Conservation (phyloP, 2,888 invertebrate species). For the Troilus luridus region DNA sequence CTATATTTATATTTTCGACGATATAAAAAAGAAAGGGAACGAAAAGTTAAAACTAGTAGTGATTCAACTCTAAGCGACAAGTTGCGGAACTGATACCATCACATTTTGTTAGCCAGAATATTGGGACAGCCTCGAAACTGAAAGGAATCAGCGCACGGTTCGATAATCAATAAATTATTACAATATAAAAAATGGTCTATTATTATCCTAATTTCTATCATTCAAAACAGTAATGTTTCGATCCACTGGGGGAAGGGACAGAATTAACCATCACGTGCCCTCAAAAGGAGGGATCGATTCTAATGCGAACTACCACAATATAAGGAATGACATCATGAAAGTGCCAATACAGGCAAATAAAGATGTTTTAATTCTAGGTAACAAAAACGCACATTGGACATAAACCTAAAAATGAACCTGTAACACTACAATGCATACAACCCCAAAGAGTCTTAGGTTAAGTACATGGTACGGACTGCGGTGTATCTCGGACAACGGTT, state of each 20-base stretch:
- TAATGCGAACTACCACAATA: background rate
- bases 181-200: slow-evolving; percentile 27
- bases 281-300: background rate
- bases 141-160: background rate
- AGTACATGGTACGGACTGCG: no score
- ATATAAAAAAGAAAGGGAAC: no score
- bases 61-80: no score
- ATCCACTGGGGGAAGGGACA: background rate
- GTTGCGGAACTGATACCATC: no score
- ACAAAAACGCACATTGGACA: background rate
- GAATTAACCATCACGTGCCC: background rate
- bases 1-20: no score
- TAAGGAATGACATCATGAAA: background rate
- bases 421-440: no score
- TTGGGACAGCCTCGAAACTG: background rate
- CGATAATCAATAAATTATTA: slow-evolving; percentile 13
- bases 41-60: no score
- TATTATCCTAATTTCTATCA: slow-evolving; percentile 25
- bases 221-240: slow-evolving; percentile 11
- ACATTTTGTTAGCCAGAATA: background rate
- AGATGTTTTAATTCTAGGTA: background rate
- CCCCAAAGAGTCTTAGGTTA: no score
- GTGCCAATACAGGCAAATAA: background rate
- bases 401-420: no score
- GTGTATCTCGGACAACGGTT: no score